Conservation (phyloP, 2,797 vertebrate genomes). For the Otus scops region DNA sequence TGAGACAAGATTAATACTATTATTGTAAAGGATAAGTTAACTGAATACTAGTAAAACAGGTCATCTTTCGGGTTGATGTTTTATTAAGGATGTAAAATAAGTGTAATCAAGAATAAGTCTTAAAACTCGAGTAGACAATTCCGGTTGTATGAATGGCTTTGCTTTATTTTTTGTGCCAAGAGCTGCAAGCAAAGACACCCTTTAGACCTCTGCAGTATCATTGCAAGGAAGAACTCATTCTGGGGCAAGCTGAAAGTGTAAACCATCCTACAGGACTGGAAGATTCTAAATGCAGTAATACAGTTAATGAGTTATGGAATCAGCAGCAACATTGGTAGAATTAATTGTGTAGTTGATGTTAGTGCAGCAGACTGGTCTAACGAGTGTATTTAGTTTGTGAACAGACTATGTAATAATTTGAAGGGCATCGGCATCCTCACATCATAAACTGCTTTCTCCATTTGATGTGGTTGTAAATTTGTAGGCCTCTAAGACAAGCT, state of each 20-base stretch:
- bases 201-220: neutral
- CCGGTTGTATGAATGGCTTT: neutral
- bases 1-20: neutral
- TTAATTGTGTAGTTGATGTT: neutral
- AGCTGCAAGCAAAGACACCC: neutral
- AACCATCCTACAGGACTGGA: neutral
- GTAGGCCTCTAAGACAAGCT: neutral
- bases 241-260: neutral
- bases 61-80: neutral
- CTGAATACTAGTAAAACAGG: neutral
- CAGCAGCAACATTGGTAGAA: neutral
- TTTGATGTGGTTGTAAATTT: neutral
- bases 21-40: neutral
- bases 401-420: neutral
- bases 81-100: neutral
- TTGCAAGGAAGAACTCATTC: neutral
- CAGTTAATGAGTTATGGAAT: neutral
- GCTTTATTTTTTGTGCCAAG: neutral
- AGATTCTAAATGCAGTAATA: neutral
- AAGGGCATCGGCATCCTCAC: neutral
- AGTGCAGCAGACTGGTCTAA: neutral
- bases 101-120: neutral
- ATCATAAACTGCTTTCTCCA: neutral
- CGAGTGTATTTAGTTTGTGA: neutral
- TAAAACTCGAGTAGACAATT: neutral